These are phyloP conservation scores for Phyto melanocephala DNA, from an alignment of 2,888 invertebrate genomes.

Conservation along the genomic window DNA sequence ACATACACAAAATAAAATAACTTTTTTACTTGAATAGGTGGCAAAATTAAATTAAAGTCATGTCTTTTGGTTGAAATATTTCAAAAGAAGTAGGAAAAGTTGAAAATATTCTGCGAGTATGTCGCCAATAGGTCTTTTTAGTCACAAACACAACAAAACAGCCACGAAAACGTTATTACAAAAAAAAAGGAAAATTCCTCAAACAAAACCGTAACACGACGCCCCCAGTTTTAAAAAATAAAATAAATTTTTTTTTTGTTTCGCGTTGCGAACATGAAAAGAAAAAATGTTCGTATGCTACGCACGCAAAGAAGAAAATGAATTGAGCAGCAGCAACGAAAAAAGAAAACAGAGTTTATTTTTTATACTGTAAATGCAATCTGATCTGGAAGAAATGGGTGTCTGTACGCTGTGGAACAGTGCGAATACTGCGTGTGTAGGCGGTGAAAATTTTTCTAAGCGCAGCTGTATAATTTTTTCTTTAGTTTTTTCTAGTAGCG, in stretches of 20 bases:
- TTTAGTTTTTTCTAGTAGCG: background rate
- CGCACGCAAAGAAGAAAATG: conserved; percentile 55
- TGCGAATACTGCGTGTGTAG: conserved; percentile 62
- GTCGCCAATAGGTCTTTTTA: conserved; percentile 65
- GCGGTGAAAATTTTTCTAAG: conserved; percentile 49
- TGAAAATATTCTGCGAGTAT: conserved; percentile 20
- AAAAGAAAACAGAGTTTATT: conserved; percentile 17
- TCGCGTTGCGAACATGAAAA: conserved; percentile 27
- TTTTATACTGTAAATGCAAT: conserved; percentile 50
- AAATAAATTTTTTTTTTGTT: conserved; percentile 34
- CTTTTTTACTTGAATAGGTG: background rate
- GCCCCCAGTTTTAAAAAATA: conserved; percentile 54
- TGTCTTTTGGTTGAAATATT: conserved; percentile 34
- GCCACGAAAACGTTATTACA: background rate
- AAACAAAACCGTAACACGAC: conserved; percentile 54
- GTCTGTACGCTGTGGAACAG: background rate
- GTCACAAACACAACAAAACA: conserved; percentile 22
- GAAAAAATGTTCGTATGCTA: conserved; percentile 50
- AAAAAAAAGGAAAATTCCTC: conserved; percentile 1
- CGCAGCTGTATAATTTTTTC: conserved; percentile 46
- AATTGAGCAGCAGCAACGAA: background rate
- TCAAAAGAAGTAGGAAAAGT: conserved; percentile 28
- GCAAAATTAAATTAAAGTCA: conserved; percentile 48
- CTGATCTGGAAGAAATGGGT: conserved; percentile 44
- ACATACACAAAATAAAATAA: background rate